Evolutionary conservation across 2,113 vertebrate species (phyloP), one percentile per base, ranked within the genome.

Genomic region (Bubo bubo): DNA sequence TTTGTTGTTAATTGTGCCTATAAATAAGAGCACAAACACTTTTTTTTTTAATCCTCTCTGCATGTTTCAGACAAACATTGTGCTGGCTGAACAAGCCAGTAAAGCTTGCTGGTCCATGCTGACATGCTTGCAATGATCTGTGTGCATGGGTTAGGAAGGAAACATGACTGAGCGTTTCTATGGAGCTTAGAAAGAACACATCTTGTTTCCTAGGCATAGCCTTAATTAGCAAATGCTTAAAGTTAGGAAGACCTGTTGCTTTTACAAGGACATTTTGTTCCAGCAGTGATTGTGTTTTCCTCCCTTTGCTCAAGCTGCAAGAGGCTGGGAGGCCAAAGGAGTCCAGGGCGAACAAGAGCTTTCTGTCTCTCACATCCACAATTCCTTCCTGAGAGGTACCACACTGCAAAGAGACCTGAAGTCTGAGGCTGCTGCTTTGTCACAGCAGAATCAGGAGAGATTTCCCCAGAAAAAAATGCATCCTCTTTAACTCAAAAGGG

Each of bases 141-240:
- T 60, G 32, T 9, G 12, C 74, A 34, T 28, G 73, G n/a, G 53
- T 91, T 87, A 95, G 97, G 95, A 98, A 97, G 97, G 97, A 98
- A 96, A 73, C 66, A n/a, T 49, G 88, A 63, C 76, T 75, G 79
- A 81, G 47, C 5, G 26, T 95, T 96, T 71, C 88, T 88, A 21
- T 77, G 70, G 94, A 90, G 94, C 95, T 93, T 10, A 14, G 67
- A 91, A 80, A 79, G 93, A 95, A 72, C 74, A 35, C 56, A 52
- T 62, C 86, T 84, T 60, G 75, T 86, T 93, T 90, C 84, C 83
- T 72, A 52, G 52, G 60, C 90, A 87, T 64, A 96, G 66, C 68
- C 91, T 67, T 85, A 89, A 96, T 95, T 92, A 95, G 67, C 73
- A 96, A 97, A 72, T 85, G 49, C 14, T 24, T 94, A 43, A 88